These are phyloP conservation scores for Campoletis raptor DNA, from an alignment of 2,888 invertebrate genomes.

Conservation along the genomic window DNA sequence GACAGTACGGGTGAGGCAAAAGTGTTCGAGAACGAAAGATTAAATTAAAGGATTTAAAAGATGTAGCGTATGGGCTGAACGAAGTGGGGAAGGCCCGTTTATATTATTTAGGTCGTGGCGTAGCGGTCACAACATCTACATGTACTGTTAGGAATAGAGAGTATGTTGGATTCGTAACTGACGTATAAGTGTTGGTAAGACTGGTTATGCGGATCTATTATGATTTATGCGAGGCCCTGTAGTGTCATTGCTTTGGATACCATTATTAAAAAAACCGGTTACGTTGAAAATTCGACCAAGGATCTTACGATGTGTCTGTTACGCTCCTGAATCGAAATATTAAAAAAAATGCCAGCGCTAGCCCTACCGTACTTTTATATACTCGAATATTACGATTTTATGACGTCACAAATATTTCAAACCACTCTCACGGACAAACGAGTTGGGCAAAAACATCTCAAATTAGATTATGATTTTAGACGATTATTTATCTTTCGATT, in stretches of 20 bases:
- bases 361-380: no score
- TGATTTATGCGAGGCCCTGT: slow-evolving; percentile 56
- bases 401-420: no score
- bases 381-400: no score
- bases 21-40: slow-evolving; percentile 36
- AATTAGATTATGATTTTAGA: no score
- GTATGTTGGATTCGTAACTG: slow-evolving; percentile 3
- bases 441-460: no score
- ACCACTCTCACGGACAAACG: no score
- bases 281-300: slow-evolving; percentile 44
- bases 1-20: not conserved
- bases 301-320: not conserved
- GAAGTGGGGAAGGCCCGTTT: slow-evolving; percentile 66
- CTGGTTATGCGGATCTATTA: slow-evolving; percentile 46
- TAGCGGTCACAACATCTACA: slow-evolving; percentile 49
- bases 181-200: slow-evolving; percentile 3
- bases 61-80: slow-evolving; percentile 28
- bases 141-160: slow-evolving; percentile 2
- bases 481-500: no score
- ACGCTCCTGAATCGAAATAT: not conserved
- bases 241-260: slow-evolving; percentile 48
- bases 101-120: slow-evolving; percentile 70
- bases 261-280: slow-evolving; percentile 45
- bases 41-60: slow-evolving; percentile 64
- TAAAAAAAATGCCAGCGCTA: no score